A percentile compares a stretch with the other conserved stretches of the same genome.
Evolutionary conservation across 2,113 vertebrate genomes (phyloP).

Genomic region (Ahaetulla prasina): DNA sequence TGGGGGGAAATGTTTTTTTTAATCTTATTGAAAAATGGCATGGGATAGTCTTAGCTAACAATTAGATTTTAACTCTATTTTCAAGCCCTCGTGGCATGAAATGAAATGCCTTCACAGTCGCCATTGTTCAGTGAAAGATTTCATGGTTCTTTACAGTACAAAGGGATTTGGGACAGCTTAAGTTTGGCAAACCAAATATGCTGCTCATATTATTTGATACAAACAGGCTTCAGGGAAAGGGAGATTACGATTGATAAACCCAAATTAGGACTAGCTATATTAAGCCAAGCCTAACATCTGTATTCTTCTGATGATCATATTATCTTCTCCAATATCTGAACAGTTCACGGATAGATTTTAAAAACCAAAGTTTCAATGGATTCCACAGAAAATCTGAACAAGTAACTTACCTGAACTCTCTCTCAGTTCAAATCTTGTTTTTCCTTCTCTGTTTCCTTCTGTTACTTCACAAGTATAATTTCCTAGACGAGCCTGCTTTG

Average conservation of each 20-base stretch:
- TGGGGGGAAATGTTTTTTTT: not conserved
- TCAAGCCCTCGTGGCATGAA: not conserved
- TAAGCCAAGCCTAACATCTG: not conserved
- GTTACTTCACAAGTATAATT: slow-evolving; percentile 73
- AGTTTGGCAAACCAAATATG: not conserved
- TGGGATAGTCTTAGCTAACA: not conserved
- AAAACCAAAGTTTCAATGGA: not conserved
- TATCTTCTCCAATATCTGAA: not conserved
- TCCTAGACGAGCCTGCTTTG: slow-evolving; percentile 37
- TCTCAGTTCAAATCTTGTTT: slow-evolving; percentile 51
- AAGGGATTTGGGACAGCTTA: not conserved
- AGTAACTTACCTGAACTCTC: slow-evolving; percentile 51
- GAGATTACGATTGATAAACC: not conserved
- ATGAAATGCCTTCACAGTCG: not conserved
- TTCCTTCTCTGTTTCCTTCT: slow-evolving; percentile 66
- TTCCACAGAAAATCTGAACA: not conserved
- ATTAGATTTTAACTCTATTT: not conserved
- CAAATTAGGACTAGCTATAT: not conserved
- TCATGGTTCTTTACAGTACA: not conserved
- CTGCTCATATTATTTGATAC: not conserved
- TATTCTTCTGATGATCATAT: not conserved
- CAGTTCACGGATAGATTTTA: not conserved
- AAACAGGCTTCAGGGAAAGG: not conserved
- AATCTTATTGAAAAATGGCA: not conserved
- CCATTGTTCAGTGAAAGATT: not conserved